Percentiles rank a stretch among this genome's conserved stretches.
Evolutionary conservation across 2,888 invertebrate genomes (phyloP).

Genomic region (Spicauda simplicius): DNA sequence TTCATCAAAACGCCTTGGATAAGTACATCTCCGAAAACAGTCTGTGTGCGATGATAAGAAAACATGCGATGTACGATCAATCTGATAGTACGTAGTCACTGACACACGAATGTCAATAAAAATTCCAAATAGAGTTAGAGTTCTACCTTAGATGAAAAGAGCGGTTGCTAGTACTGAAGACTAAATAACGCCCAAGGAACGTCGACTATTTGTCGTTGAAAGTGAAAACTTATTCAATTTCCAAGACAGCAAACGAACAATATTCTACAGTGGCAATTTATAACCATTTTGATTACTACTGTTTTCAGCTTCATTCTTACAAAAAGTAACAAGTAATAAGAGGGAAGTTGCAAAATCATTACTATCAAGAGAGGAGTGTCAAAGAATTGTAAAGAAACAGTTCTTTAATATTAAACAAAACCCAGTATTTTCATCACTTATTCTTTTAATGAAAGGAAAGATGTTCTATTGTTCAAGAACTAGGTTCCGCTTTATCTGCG

Average conservation of each 20-base stretch:
- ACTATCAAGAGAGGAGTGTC: slow-evolving; percentile 35
- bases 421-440: slow-evolving; percentile 36
- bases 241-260: neutral
- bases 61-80: too few relatives aligned
- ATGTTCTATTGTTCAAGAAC: slow-evolving; percentile 35
- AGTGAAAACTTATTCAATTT: too few relatives aligned
- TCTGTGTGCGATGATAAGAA: too few relatives aligned
- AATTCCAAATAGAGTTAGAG: too few relatives aligned
- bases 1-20: too few relatives aligned
- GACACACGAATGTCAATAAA: too few relatives aligned
- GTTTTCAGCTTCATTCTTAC: slow-evolving; percentile 6
- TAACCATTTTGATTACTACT: slow-evolving; percentile 13
- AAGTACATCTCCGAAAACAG: too few relatives aligned
- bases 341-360: slow-evolving; percentile 28
- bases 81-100: too few relatives aligned
- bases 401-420: slow-evolving; percentile 37
- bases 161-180: too few relatives aligned
- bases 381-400: slow-evolving; percentile 37
- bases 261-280: neutral
- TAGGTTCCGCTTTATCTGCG: slow-evolving; percentile 31
- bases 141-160: too few relatives aligned
- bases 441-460: slow-evolving; percentile 38
- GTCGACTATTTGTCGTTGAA: too few relatives aligned
- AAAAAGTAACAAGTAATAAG: slow-evolving; percentile 18
- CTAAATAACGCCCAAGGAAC: too few relatives aligned